A percentile compares a stretch with the other conserved stretches of the same genome.
Conservation (phyloP, 2,888 invertebrate species). For the Limenitis camilla region DNA sequence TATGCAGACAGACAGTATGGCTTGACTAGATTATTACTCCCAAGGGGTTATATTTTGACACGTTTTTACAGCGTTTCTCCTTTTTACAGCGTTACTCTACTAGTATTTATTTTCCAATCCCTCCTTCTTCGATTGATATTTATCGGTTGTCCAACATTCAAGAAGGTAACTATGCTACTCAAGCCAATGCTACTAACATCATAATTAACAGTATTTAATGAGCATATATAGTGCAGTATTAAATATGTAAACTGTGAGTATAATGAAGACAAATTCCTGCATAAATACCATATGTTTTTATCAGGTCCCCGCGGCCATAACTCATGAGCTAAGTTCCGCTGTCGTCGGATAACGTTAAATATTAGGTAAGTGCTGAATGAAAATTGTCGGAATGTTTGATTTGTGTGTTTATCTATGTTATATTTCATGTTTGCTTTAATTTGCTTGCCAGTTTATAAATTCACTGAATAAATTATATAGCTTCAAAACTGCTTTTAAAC, state of each 20-base stretch:
- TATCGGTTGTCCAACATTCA: too few relatives aligned
- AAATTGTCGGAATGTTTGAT: conserved; percentile 10
- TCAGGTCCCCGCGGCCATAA: conserved; percentile 15
- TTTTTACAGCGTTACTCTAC: too few relatives aligned
- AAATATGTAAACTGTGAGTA: background rate
- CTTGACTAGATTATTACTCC: too few relatives aligned
- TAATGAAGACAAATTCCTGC: background rate
- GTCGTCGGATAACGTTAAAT: conserved; percentile 16
- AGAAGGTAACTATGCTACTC: too few relatives aligned
- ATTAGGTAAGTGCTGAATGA: conserved; percentile 8
- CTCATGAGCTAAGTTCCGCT: conserved; percentile 13
- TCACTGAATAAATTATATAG: background rate
- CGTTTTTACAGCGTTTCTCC: too few relatives aligned
- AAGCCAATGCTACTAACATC: too few relatives aligned
- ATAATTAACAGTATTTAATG: too few relatives aligned
- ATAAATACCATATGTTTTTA: conserved; percentile 9
- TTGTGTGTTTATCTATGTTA: conserved; percentile 1
- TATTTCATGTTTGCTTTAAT: background rate
- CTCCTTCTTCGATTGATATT: too few relatives aligned
- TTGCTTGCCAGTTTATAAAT: background rate
- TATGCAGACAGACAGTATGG: too few relatives aligned
- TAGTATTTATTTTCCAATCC: too few relatives aligned
- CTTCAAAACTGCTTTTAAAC: too few relatives aligned
- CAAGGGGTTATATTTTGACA: too few relatives aligned
- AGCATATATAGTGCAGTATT: background rate